Evolutionary conservation across 2,888 invertebrate genomes (phyloP).

Genomic region (Sminthurides aquaticus): DNA sequence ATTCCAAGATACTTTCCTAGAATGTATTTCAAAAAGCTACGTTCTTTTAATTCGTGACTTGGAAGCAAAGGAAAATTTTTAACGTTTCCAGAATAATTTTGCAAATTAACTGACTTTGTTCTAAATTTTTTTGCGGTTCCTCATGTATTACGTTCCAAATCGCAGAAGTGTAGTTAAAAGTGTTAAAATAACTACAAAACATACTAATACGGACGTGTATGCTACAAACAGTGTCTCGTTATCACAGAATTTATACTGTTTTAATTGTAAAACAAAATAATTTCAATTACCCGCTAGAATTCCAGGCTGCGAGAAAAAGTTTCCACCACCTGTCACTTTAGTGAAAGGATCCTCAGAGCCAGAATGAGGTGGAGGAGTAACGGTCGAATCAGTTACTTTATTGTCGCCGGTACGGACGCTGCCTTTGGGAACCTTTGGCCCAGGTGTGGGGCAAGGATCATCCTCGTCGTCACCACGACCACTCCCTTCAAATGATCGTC

Average conservation of each 20-base stretch:
- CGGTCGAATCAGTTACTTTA: background rate
- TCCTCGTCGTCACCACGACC: slow-evolving; percentile 27
- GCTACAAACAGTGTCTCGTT: too few relatives aligned
- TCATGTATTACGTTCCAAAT: background rate
- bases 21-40: too few relatives aligned
- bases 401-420: background rate
- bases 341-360: slow-evolving; percentile 11
- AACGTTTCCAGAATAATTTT: too few relatives aligned
- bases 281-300: slow-evolving; percentile 70
- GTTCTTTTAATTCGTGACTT: too few relatives aligned
- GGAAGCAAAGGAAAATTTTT: too few relatives aligned
- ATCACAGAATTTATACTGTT: too few relatives aligned
- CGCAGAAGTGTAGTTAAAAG: background rate
- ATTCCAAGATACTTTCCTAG: too few relatives aligned
- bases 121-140: too few relatives aligned
- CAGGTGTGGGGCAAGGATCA: slow-evolving; percentile 11
- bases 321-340: background rate
- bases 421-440: background rate
- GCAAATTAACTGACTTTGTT: too few relatives aligned
- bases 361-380: background rate
- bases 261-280: too few relatives aligned
- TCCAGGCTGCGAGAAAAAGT: slow-evolving; percentile 87
- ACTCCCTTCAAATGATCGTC: too few relatives aligned
- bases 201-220: background rate
- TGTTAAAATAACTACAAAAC: background rate